A percentile compares a stretch with the other conserved stretches of the same genome.
These are phyloP conservation scores for Notothenia rossii DNA, from an alignment of 2,113 vertebrate genomes.

Conservation along the genomic window DNA sequence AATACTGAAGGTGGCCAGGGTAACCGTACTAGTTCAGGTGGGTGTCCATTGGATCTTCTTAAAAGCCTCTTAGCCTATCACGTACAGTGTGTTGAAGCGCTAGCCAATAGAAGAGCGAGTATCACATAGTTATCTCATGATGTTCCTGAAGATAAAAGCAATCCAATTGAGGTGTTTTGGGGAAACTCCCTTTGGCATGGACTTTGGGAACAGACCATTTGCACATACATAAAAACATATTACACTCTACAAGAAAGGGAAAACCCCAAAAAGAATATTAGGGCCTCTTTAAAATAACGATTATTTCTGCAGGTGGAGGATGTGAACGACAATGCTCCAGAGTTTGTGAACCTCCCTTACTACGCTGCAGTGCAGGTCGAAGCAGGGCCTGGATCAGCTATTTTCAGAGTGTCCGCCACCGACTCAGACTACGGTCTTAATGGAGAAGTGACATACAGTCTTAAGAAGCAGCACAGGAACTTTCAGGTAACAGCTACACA, in stretches of 20 bases:
- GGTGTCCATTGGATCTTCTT: constrained; percentile 57
- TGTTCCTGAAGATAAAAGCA: too few species aligned
- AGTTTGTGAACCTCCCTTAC: constrained; percentile 94
- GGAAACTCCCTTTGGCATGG: too few species aligned
- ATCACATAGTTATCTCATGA: too few species aligned
- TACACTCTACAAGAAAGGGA: too few species aligned
- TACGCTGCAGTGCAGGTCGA: constrained; percentile 96
- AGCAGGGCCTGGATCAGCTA: constrained; percentile 90
- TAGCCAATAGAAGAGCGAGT: too few species aligned
- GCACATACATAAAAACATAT: too few species aligned
- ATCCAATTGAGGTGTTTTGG: too few species aligned
- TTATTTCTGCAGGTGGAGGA: constrained; percentile 87
- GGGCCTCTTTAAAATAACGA: too few species aligned
- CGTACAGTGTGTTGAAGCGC: too few species aligned
- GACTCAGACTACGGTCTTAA: constrained; percentile 92
- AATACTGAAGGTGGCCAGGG: constrained; percentile 90
- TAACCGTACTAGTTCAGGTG: constrained; percentile 89
- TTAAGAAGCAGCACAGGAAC: constrained; percentile 90
- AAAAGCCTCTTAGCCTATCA: too few species aligned
- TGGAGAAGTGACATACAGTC: constrained; percentile 90
- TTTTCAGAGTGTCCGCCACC: constrained; percentile 91
- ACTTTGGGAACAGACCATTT: too few species aligned
- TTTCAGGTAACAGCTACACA: constrained; percentile 83
- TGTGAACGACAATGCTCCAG: constrained; percentile 93
- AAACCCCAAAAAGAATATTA: too few species aligned